Base-by-base conservation (phyloP, 2,888 invertebrate species). In the Scaptomyza flava region DNA sequence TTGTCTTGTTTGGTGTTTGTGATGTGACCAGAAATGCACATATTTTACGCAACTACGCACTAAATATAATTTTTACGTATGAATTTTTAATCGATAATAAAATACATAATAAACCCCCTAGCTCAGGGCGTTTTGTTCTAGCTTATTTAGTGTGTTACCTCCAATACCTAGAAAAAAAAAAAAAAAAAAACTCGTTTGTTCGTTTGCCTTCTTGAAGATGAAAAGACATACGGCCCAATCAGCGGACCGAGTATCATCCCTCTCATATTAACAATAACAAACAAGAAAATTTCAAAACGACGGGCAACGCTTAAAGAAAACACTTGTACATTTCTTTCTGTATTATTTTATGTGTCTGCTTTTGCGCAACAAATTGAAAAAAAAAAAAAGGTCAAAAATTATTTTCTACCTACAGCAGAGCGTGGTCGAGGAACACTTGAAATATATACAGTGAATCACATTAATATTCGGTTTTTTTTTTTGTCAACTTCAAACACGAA, bases 191-290 rank as follows among this genome's bases (percentile, higher is more conserved):
- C 65, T 78, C 65, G 70, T 74, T 64, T 77, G 51, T 76, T 64
- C 42, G 63, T 86, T 82, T 85, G 83, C 83, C 78, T 85, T 82
- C 83, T 87, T 82, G 62, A 82, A 87, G 86, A 82, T 67, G 68
- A 63, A 79, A 68, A 67, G 53, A 58, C 54, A 77, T 69, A 69
- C 78, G 66, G 78, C 87, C 84, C 68, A 81, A 65, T 41, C 68
- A 27, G 17, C 33, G 69, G 69, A 67, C 68, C 58, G 73, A 77
- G 67, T 79, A 85, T 87, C 86, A 82, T 80, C 88, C 88, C 69
- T 83, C 74, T 65, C 58, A 59, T 51, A 63, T 61, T 36, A 72
- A 65, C 54, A 76, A 54, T 27, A 63, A 58, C 11, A 50, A 58
- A 33, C 36, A 57, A 56, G 9, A 7, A 30, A 14, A 14, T 3